phyloP scores from a whole-genome alignment of 2,888 invertebrate genomes.

The Lepidocyrtinus sp. region DNA sequence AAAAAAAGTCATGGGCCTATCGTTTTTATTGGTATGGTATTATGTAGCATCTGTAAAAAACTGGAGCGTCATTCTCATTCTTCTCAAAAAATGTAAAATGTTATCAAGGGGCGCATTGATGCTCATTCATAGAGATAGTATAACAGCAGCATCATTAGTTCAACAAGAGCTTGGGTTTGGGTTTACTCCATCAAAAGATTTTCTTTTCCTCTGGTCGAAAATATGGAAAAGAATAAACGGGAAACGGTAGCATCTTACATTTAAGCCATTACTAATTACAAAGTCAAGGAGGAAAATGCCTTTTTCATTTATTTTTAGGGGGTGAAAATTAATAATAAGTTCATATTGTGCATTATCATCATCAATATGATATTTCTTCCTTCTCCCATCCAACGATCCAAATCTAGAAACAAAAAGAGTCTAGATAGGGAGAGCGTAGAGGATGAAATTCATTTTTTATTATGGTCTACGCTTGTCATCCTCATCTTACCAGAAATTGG shows the following conservation, averaged over 20 bases:
- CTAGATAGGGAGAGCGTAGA: too few species aligned
- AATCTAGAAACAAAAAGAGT: too few species aligned
- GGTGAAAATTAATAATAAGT: background rate
- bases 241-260: slow-evolving; percentile 52
- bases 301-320: too few species aligned
- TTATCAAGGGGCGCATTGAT: slow-evolving; percentile 27
- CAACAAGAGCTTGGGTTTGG: too few species aligned
- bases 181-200: too few species aligned
- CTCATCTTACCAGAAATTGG: background rate
- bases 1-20: background rate
- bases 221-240: background rate
- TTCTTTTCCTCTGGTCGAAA: too few species aligned
- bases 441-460: background rate
- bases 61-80: background rate
- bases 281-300: slow-evolving; percentile 48
- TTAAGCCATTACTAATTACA: slow-evolving; percentile 53
- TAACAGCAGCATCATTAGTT: too few species aligned
- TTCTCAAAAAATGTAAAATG: too few species aligned
- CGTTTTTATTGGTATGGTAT: background rate
- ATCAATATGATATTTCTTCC: too few species aligned
- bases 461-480: slow-evolving; percentile 24
- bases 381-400: too few species aligned
- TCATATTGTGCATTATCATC: background rate
- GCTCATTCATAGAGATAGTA: too few species aligned
- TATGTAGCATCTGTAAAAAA: background rate